phyloP scores from a whole-genome alignment of 2,797 vertebrate genomes.

The Meda fulgida region DNA sequence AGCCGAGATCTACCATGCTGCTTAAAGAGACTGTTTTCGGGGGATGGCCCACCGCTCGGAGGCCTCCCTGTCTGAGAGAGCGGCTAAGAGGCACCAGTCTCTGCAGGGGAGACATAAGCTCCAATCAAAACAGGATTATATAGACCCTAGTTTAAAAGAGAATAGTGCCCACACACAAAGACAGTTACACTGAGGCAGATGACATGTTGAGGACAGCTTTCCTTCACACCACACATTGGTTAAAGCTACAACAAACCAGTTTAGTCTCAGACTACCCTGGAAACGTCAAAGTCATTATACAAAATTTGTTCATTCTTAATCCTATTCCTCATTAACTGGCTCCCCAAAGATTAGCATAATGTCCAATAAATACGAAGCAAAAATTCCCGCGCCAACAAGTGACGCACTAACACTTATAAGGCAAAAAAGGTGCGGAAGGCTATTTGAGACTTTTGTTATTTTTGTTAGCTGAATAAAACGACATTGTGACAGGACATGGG shows the following conservation, averaged over 20 bases:
- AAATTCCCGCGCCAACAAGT: slow-evolving; percentile 19
- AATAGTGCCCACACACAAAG: slow-evolving; percentile 67
- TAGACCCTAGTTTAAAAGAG: slow-evolving; percentile 64
- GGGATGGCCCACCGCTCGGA: slow-evolving; percentile 48
- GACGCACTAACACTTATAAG: slow-evolving; percentile 20
- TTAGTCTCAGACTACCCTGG: not conserved
- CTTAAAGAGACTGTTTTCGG: slow-evolving; percentile 57
- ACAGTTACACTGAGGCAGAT: slow-evolving; percentile 47
- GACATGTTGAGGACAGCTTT: slow-evolving; percentile 50
- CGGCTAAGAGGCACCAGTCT: slow-evolving; percentile 64
- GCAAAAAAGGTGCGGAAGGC: slow-evolving; percentile 37
- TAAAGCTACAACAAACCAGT: slow-evolving; percentile 36
- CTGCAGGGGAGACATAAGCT: slow-evolving; percentile 68
- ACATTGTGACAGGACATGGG: slow-evolving; percentile 74
- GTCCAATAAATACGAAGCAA: slow-evolving; percentile 33
- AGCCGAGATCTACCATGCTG: slow-evolving; percentile 51
- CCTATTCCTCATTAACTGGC: slow-evolving; percentile 33
- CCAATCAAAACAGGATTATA: slow-evolving; percentile 73
- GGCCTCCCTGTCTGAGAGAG: slow-evolving; percentile 63
- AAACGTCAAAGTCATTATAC: slow-evolving; percentile 17
- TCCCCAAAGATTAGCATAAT: slow-evolving; percentile 23
- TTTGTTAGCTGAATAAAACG: slow-evolving; percentile 66
- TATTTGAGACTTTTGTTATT: slow-evolving; percentile 54
- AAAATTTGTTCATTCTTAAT: slow-evolving; percentile 22
- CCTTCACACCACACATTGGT: slow-evolving; percentile 56